Percentiles rank a stretch among this genome's conserved stretches.
Conservation (phyloP, 1,140 invertebrate species). For the Drosophila novamexicana region DNA sequence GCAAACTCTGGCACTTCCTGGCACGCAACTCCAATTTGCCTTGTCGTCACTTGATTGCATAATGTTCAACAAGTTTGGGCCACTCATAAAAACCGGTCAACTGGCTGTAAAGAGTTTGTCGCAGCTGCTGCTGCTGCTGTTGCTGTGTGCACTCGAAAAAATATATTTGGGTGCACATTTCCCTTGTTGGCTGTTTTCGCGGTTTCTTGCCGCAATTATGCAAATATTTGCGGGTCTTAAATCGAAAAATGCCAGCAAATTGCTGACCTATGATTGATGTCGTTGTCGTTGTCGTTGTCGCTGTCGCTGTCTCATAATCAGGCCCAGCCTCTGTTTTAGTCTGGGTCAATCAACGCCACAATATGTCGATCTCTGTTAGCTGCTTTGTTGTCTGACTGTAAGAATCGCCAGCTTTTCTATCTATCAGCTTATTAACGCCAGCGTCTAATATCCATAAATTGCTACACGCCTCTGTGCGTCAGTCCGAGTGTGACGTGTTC, state of each 20-base stretch:
- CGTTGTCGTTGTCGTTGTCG: constrained; percentile 29
- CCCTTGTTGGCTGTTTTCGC: constrained; percentile 35
- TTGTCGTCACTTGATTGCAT: constrained; percentile 80
- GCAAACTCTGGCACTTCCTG: constrained; percentile 61
- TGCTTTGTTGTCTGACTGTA: neutral
- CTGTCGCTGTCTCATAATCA: constrained; percentile 10
- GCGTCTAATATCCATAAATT: constrained; percentile 51
- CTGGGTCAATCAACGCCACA: constrained; percentile 31
- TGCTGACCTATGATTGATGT: constrained; percentile 73
- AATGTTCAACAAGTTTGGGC: constrained; percentile 64
- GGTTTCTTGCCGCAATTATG: constrained; percentile 58
- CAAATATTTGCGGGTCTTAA: constrained; percentile 76
- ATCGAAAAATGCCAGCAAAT: constrained; percentile 70
- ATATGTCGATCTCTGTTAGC: constrained; percentile 18
- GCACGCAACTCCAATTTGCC: constrained; percentile 75
- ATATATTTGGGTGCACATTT: constrained; percentile 64
- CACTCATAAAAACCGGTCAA: constrained; percentile 70
- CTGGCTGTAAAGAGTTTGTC: constrained; percentile 24
- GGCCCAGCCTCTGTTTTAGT: constrained; percentile 8
- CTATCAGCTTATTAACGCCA: constrained; percentile 51
- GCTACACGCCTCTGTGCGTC: constrained; percentile 54
- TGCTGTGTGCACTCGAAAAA: constrained; percentile 46
- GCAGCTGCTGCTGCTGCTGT: constrained; percentile 8
- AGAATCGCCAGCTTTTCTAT: constrained; percentile 27
- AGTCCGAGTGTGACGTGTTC: constrained; percentile 74